A percentile compares a stretch with the other conserved stretches of the same genome.
phyloP scores from a whole-genome alignment of 2,888 invertebrate species.

The Neoitamus cyanurus region DNA sequence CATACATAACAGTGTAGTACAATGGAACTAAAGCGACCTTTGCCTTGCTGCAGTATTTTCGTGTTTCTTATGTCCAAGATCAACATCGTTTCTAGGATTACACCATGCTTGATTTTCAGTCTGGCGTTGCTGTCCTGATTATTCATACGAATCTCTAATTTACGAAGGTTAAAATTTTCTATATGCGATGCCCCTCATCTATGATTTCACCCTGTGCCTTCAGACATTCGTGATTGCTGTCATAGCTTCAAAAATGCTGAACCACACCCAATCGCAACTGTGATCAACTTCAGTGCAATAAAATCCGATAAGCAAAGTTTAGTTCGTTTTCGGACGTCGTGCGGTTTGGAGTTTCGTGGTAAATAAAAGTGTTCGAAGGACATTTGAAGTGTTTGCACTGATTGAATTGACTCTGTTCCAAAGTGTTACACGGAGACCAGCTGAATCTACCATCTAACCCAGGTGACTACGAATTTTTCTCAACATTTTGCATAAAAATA shows the following conservation, averaged over 20 bases:
- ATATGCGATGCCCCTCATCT: no score
- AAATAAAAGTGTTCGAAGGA: not conserved
- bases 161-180: no score
- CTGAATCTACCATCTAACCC: not conserved
- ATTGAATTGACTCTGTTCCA: not conserved
- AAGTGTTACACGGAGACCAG: not conserved
- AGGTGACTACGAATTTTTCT: constrained; percentile 26
- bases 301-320: constrained; percentile 30
- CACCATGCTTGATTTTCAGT: no score
- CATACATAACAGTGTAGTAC: no score
- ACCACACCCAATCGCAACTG: not conserved
- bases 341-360: constrained; percentile 17
- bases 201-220: not conserved
- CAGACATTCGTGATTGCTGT: not conserved
- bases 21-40: no score
- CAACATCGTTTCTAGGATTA: no score
- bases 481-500: not conserved
- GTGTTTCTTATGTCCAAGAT: no score
- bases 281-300: constrained; percentile 6
- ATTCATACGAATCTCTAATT: no score
- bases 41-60: no score
- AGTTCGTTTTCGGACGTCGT: constrained; percentile 42
- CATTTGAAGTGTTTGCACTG: not conserved
- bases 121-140: no score
- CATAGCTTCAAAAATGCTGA: not conserved